Percentiles rank a stretch among this genome's conserved stretches.
phyloP scores from a whole-genome alignment of 2,113 vertebrate species.

The Baryphthengus martii region DNA sequence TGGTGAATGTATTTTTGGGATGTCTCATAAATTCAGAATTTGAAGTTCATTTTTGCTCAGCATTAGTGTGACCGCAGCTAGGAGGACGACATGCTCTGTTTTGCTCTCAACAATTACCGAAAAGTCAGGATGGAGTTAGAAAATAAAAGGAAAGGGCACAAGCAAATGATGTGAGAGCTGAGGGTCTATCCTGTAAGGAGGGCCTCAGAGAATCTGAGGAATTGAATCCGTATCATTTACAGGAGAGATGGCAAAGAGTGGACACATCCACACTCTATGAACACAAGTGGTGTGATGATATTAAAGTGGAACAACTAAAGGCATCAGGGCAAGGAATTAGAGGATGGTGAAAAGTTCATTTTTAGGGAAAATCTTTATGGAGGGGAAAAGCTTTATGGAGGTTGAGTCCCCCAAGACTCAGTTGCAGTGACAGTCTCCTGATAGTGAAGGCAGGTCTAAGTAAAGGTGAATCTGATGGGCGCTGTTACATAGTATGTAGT shows the following conservation, averaged over 20 bases:
- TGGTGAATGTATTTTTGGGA: conserved; percentile 1
- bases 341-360: not conserved
- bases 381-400: not conserved
- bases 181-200: not conserved
- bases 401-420: not conserved
- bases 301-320: not conserved
- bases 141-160: not conserved
- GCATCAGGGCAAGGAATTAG: not conserved
- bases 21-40: not conserved
- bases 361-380: not conserved
- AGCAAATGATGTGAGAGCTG: not conserved
- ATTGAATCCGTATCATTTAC: not conserved
- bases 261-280: not conserved
- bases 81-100: not conserved
- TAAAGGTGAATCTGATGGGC: not conserved
- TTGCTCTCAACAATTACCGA: not conserved
- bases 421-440: not conserved
- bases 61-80: not conserved
- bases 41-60: conserved; percentile 12
- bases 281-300: not conserved
- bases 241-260: not conserved
- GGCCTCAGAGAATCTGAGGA: not conserved
- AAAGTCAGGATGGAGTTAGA: not conserved
- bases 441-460: not conserved
- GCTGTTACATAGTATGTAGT: not conserved